A percentile compares a stretch with the other conserved stretches of the same genome.
Conservation (phyloP, 2,113 vertebrate genomes). For the Vimba vimba region DNA sequence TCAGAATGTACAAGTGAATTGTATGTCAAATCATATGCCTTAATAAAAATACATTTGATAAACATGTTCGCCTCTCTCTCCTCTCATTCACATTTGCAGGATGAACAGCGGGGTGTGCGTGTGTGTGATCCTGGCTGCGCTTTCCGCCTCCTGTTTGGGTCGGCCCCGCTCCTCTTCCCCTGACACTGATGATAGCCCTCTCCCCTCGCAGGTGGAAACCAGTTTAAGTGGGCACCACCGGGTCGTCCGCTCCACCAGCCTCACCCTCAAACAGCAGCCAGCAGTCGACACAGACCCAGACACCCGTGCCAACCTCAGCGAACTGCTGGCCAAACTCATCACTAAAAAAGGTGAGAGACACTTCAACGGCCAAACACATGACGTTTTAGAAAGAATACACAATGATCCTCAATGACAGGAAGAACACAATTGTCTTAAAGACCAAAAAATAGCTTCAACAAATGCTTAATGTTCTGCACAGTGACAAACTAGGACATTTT, state of each 20-base stretch:
- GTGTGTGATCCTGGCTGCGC: constrained; percentile 83
- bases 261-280: constrained; percentile 71
- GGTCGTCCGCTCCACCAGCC: constrained; percentile 70
- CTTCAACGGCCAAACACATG: neutral
- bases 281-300: constrained; percentile 73
- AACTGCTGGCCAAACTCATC: constrained; percentile 87
- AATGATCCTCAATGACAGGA: neutral
- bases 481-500: neutral
- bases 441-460: neutral
- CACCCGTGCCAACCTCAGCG: constrained; percentile 80
- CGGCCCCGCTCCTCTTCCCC: constrained; percentile 73
- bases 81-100: constrained; percentile 40
- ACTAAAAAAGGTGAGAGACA: constrained; percentile 84
- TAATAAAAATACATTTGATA: too few species aligned
- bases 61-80: neutral
- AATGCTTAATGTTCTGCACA: constrained; percentile 13
- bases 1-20: too few species aligned
- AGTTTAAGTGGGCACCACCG: constrained; percentile 61
- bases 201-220: constrained; percentile 66
- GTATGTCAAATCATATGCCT: too few species aligned
- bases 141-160: constrained; percentile 80
- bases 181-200: constrained; percentile 61
- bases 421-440: neutral
- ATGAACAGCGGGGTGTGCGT: constrained; percentile 86
- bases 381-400: neutral